Percentiles rank a stretch among this genome's conserved stretches.
Conservation (phyloP, 2,888 invertebrate genomes). For the Ophonus ardosiacus region DNA sequence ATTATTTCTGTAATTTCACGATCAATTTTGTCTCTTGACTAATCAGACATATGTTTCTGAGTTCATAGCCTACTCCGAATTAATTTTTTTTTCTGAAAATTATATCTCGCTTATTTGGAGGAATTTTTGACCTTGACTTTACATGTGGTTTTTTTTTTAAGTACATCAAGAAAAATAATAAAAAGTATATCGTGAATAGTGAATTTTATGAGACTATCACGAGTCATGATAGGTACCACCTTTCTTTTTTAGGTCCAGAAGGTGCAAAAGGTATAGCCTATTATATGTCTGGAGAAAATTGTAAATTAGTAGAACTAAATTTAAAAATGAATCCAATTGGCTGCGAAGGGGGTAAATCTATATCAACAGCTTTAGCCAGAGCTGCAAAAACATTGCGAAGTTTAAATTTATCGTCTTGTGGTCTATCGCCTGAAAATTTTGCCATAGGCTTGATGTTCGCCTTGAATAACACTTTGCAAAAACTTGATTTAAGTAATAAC, state of each 20-base stretch:
- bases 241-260: conserved; percentile 67
- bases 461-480: conserved; percentile 69
- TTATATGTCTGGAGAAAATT: conserved; percentile 67
- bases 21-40: too few species aligned
- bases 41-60: too few species aligned
- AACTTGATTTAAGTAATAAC: conserved; percentile 73
- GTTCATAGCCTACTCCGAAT: too few species aligned
- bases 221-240: neutral
- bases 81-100: too few species aligned
- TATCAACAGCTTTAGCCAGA: conserved; percentile 67
- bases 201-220: too few species aligned
- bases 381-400: conserved; percentile 67
- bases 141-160: too few species aligned
- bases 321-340: conserved; percentile 70
- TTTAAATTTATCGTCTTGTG: conserved; percentile 71
- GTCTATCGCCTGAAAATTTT: conserved; percentile 68
- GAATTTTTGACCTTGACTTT: too few species aligned
- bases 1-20: too few species aligned
- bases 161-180: too few species aligned
- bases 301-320: conserved; percentile 68
- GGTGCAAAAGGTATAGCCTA: conserved; percentile 70
- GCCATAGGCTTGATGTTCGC: conserved; percentile 69
- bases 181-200: too few species aligned
- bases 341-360: conserved; percentile 68
- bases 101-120: too few species aligned